Conservation (phyloP, 2,797 vertebrate species). For the Sarcoramphus papa region DNA sequence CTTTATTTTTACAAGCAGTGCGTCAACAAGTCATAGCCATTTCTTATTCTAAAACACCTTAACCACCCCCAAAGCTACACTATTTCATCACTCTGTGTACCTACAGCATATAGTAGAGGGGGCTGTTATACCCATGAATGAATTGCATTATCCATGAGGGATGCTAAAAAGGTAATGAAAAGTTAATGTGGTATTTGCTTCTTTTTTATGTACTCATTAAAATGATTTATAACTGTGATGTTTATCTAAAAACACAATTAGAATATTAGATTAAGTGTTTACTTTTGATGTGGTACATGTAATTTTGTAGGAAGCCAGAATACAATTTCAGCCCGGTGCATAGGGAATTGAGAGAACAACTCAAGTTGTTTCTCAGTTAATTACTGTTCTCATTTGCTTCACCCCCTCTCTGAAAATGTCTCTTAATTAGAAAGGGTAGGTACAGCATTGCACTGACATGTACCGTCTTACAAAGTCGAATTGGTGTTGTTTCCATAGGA, state of each 20-base stretch:
- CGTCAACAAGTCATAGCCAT: background rate
- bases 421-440: background rate
- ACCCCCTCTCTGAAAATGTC: background rate
- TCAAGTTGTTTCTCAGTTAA: slow-evolving; percentile 8
- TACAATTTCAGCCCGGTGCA: background rate
- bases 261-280: slow-evolving; percentile 44
- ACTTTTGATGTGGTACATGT: slow-evolving; percentile 5
- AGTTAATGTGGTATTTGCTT: slow-evolving; percentile 39
- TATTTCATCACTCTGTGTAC: background rate
- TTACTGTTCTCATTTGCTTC: slow-evolving; percentile 10
- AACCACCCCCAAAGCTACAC: background rate
- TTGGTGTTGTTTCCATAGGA: background rate
- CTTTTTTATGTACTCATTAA: slow-evolving; percentile 27
- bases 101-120: background rate
- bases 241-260: slow-evolving; percentile 40
- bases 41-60: slow-evolving; percentile 4
- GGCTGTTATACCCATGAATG: background rate
- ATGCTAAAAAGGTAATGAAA: slow-evolving; percentile 40
- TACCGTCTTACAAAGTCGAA: background rate
- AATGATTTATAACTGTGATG: background rate
- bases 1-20: slow-evolving; percentile 14
- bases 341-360: slow-evolving; percentile 10
- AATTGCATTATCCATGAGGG: background rate
- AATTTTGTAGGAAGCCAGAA: slow-evolving; percentile 19
- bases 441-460: background rate